Evolutionary conservation across 2,888 invertebrate species (phyloP).

Genomic region (Nephrotoma flavescens): DNA sequence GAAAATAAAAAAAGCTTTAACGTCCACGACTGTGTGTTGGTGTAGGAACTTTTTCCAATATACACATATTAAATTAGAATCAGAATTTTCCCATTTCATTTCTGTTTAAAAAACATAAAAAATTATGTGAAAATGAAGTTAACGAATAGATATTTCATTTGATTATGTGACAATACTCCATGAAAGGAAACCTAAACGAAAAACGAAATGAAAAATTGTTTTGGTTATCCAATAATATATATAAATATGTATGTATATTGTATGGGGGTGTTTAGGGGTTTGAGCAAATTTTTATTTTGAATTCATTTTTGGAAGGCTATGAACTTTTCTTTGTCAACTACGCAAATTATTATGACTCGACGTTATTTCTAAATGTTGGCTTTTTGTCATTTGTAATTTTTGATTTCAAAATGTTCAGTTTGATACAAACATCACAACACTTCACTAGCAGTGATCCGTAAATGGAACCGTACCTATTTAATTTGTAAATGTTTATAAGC

Average conservation of each 20-base stretch:
- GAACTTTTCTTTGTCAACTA: not conserved
- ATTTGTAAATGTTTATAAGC: too few species aligned
- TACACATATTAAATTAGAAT: not conserved
- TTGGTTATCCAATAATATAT: not conserved
- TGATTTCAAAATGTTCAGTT: too few species aligned
- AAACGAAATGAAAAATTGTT: not conserved
- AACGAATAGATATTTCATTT: not conserved
- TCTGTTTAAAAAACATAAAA: not conserved
- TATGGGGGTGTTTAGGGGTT: not conserved
- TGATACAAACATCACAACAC: too few species aligned
- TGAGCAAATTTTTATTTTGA: not conserved
- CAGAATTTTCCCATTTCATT: not conserved
- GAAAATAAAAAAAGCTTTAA: not conserved
- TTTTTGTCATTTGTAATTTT: too few species aligned
- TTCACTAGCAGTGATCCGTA: too few species aligned
- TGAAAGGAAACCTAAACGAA: not conserved
- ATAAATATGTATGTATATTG: not conserved
- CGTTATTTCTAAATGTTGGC: not conserved
- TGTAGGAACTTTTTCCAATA: not conserved
- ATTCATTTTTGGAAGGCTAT: not conserved
- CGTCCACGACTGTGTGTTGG: not conserved
- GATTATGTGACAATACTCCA: conserved; percentile 2
- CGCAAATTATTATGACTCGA: not conserved
- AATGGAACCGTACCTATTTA: too few species aligned
- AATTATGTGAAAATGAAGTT: conserved; percentile 2